phyloP scores from a whole-genome alignment of 2,797 vertebrate species.

The Phyllotis vaccarum region DNA sequence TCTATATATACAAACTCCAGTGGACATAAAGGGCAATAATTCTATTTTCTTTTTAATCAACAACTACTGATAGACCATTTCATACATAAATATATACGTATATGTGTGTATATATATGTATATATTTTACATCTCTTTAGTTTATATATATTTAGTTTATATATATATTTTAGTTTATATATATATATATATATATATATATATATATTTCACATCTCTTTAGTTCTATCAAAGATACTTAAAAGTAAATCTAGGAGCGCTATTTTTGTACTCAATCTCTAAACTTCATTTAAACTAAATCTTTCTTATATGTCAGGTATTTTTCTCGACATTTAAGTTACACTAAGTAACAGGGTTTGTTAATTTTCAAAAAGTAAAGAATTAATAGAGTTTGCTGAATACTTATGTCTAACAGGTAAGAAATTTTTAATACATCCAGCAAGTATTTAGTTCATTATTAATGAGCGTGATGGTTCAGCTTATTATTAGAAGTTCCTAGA shows the following conservation, averaged over 20 bases:
- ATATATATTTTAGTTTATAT: too few species aligned
- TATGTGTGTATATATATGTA: too few species aligned
- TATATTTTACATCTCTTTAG: too few species aligned
- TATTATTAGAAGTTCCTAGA: background rate
- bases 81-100: too few species aligned
- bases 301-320: background rate
- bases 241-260: background rate
- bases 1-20: background rate
- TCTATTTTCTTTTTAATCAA: background rate
- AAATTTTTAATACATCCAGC: background rate
- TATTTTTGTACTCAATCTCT: background rate
- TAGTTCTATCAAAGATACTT: background rate
- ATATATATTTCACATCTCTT: background rate
- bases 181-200: too few species aligned
- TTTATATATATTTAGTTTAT: too few species aligned
- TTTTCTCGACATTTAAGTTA: background rate
- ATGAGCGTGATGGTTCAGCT: background rate
- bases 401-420: background rate
- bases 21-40: background rate
- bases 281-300: background rate
- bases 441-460: background rate
- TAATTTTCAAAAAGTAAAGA: background rate
- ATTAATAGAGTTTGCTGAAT: background rate
- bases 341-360: background rate
- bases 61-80: background rate